Percentiles rank a stretch among this genome's conserved stretches.
Evolutionary conservation across 2,797 vertebrate species (phyloP).

Genomic region (Catostomus latipinnis): DNA sequence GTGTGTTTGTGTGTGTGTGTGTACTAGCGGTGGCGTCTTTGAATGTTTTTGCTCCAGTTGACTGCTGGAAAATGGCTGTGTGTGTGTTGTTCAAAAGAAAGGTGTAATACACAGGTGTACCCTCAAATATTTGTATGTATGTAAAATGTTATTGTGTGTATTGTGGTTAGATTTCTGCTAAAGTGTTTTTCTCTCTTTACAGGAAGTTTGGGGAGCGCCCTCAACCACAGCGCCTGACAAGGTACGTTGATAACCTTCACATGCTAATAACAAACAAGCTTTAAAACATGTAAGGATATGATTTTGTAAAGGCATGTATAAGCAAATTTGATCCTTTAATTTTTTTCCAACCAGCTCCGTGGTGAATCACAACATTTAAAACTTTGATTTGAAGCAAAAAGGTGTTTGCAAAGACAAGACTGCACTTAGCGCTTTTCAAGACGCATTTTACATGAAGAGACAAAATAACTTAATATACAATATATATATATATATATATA

Average conservation of each 20-base stretch:
- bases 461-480: too few relatives aligned
- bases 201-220: slow-evolving; percentile 99
- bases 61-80: slow-evolving; percentile 22
- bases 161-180: slow-evolving; percentile 56
- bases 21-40: slow-evolving; percentile 24
- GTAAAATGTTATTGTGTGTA: slow-evolving; percentile 46
- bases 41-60: slow-evolving; percentile 34
- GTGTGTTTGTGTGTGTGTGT: slow-evolving; percentile 22
- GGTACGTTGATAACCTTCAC: slow-evolving; percentile 77
- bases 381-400: too few relatives aligned
- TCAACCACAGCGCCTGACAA: slow-evolving; percentile 98
- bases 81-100: slow-evolving; percentile 25
- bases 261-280: slow-evolving; percentile 29
- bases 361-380: too few relatives aligned
- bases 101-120: slow-evolving; percentile 7
- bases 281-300: too few relatives aligned
- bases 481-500: too few relatives aligned
- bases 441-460: too few relatives aligned
- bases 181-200: slow-evolving; percentile 64
- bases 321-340: too few relatives aligned
- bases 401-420: too few relatives aligned
- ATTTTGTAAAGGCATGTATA: too few relatives aligned
- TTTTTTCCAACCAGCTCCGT: too few relatives aligned
- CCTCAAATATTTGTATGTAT: slow-evolving; percentile 27
- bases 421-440: too few relatives aligned